phyloP scores from a whole-genome alignment of 2,888 invertebrate species.

The Mystacides longicornis region DNA sequence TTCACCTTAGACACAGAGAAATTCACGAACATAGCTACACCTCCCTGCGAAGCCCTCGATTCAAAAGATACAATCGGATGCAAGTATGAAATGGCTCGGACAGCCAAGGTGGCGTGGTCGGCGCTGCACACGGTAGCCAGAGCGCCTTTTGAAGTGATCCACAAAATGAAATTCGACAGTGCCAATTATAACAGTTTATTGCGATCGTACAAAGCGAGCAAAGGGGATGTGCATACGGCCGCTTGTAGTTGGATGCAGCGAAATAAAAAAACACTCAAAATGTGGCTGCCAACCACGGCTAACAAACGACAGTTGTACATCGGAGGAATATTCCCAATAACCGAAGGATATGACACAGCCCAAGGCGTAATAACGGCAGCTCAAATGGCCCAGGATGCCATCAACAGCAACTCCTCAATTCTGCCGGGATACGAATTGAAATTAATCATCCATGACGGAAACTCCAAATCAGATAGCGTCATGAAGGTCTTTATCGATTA shows the following conservation, averaged over 20 bases:
- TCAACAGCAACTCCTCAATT: conserved; percentile 53
- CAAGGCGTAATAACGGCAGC: conserved; percentile 52
- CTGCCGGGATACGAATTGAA: conserved; percentile 54
- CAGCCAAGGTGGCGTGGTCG: conserved; percentile 60
- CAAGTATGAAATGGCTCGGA: conserved; percentile 59
- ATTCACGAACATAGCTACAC: conserved; percentile 53
- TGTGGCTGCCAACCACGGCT: conserved; percentile 39
- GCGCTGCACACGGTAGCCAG: conserved; percentile 47
- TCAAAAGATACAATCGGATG: conserved; percentile 40
- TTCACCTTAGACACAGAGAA: conserved; percentile 45
- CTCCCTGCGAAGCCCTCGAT: conserved; percentile 49
- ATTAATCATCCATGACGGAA: conserved; percentile 53
- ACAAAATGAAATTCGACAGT: conserved; percentile 44
- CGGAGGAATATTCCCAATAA: conserved; percentile 66
- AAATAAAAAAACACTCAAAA: conserved; percentile 38
- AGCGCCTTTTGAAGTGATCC: conserved; percentile 39
- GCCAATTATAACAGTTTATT: conserved; percentile 48
- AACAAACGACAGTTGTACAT: conserved; percentile 43
- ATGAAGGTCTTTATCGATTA: conserved; percentile 70
- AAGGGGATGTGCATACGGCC: conserved; percentile 35
- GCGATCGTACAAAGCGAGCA: conserved; percentile 30
- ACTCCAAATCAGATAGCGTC: conserved; percentile 64
- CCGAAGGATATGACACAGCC: conserved; percentile 50
- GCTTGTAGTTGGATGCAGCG: conserved; percentile 63
- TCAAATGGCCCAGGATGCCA: conserved; percentile 52